Percentiles rank a stretch among this genome's conserved stretches.
phyloP scores from a whole-genome alignment of 2,888 invertebrate genomes.

The Lithodes maja region DNA sequence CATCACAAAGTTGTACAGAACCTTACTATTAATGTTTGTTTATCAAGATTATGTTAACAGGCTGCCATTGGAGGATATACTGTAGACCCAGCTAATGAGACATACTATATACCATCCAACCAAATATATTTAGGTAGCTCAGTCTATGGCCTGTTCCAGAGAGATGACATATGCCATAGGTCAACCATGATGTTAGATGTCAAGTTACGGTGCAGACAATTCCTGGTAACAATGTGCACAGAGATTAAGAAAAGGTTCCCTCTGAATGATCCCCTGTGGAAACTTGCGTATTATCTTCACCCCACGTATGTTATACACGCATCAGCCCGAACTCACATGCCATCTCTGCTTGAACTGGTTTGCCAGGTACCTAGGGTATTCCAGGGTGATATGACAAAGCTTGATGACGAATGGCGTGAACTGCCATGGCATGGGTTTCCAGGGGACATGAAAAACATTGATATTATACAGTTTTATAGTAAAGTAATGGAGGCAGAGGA shows the following conservation, averaged over 20 bases:
- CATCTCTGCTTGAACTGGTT: background rate
- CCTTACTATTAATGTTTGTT: background rate
- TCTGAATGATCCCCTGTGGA: conserved; percentile 15
- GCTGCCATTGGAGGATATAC: background rate
- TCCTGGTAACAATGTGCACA: conserved; percentile 14
- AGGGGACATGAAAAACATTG: background rate
- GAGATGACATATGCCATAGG: conserved; percentile 6
- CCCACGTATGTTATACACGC: background rate
- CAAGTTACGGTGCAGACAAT: background rate
- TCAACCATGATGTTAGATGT: background rate
- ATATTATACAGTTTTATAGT: background rate
- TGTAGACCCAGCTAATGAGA: background rate
- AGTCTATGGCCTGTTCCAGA: background rate
- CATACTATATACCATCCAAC: conserved; percentile 16
- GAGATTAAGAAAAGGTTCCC: conserved; percentile 10
- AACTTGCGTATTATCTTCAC: conserved; percentile 5
- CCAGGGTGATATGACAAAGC: conserved; percentile 1
- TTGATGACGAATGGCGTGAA: conserved; percentile 20
- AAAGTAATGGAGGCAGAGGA: background rate
- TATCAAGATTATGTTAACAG: background rate
- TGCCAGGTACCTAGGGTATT: background rate
- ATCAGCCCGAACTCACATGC: background rate
- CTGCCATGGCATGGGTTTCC: conserved; percentile 2
- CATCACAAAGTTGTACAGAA: conserved; percentile 10
- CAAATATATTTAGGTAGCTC: conserved; percentile 17